Percentiles rank a stretch among this genome's conserved stretches.
These are phyloP conservation scores for Himalopsyche kuldschensis DNA, from an alignment of 2,888 invertebrate genomes.

Conservation along the genomic window DNA sequence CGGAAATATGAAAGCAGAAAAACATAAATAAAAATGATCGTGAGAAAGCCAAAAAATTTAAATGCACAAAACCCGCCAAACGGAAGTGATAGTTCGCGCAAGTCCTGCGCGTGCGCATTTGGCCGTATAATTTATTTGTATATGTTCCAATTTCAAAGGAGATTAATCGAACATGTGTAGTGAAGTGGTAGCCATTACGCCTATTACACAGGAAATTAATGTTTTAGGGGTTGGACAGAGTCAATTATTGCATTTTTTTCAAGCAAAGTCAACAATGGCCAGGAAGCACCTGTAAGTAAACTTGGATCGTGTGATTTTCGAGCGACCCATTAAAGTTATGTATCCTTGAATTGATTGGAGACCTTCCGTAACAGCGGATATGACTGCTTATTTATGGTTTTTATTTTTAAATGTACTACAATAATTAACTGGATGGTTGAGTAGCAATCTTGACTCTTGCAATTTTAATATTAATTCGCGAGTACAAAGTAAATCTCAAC, in stretches of 20 bases:
- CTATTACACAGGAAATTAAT: constrained; percentile 5
- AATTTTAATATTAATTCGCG: too few species aligned
- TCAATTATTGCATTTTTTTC: background rate
- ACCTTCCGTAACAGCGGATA: background rate
- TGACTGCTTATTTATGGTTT: background rate
- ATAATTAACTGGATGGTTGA: background rate
- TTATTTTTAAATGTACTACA: background rate
- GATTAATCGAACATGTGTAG: constrained; percentile 16
- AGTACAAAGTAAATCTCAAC: too few species aligned
- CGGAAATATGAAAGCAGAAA: background rate
- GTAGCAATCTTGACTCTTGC: background rate
- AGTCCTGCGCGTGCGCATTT: constrained; percentile 33
- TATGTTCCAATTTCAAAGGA: constrained; percentile 19
- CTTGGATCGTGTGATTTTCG: constrained; percentile 9
- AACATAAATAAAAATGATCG: background rate
- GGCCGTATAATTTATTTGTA: constrained; percentile 37
- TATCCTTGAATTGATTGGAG: background rate
- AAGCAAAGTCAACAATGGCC: background rate
- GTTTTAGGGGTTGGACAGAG: constrained; percentile 13
- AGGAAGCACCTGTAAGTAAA: constrained; percentile 21
- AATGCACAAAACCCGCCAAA: background rate
- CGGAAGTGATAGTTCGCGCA: constrained; percentile 10
- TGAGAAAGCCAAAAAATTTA: constrained; percentile 17
- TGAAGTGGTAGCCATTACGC: background rate
- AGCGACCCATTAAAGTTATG: background rate